These are phyloP conservation scores for Diachasmimorpha longicaudata DNA, from an alignment of 1,140 invertebrate species.

Conservation along the genomic window DNA sequence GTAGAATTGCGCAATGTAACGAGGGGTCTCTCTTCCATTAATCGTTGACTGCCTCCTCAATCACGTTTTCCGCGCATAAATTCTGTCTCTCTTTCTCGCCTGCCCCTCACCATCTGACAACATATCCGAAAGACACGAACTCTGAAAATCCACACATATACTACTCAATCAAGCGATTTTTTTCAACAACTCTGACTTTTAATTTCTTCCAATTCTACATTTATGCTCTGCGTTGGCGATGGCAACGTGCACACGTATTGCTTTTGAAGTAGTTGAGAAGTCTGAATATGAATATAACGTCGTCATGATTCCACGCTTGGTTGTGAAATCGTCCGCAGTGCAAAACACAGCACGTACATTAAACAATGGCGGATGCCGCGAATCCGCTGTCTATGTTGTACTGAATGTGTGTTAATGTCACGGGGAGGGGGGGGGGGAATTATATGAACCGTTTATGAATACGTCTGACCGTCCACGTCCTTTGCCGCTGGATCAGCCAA, in stretches of 20 bases:
- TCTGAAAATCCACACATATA: no score
- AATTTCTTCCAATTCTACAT: background rate
- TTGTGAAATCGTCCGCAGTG: conserved; percentile 44
- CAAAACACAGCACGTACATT: conserved; percentile 39
- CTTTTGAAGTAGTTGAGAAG: conserved; percentile 16
- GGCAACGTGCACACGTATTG: conserved; percentile 2
- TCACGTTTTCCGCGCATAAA: conserved; percentile 25
- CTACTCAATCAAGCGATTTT: background rate
- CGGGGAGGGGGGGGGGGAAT: no score
- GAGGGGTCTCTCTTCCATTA: conserved; percentile 26
- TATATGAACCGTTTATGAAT: no score
- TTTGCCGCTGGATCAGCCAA: background rate
- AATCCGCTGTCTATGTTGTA: background rate
- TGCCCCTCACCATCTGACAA: conserved; percentile 4
- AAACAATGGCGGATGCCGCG: conserved; percentile 44
- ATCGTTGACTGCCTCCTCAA: conserved; percentile 28
- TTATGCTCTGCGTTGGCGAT: conserved; percentile 19
- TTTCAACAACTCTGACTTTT: background rate
- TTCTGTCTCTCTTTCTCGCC: conserved; percentile 5
- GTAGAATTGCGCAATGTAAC: conserved; percentile 19
- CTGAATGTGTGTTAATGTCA: background rate
- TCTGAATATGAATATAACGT: conserved; percentile 54
- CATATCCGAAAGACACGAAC: background rate
- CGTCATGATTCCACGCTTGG: conserved; percentile 53
- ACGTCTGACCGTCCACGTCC: background rate